A percentile compares a stretch with the other conserved stretches of the same genome.
phyloP scores from a whole-genome alignment of 1,140 invertebrate genomes.

The Zaprionus vittiger region DNA sequence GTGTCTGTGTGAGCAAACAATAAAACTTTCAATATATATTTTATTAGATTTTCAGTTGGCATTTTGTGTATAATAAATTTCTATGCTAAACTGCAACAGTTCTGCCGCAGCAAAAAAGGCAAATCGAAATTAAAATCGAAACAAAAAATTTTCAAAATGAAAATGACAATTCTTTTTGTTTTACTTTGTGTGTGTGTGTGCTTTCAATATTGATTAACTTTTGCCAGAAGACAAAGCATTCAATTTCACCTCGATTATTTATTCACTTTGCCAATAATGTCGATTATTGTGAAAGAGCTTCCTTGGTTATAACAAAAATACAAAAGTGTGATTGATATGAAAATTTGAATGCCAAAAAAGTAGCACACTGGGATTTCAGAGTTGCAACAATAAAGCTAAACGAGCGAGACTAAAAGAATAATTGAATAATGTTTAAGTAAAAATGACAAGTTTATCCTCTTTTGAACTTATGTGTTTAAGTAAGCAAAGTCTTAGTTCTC shows the following conservation, averaged over 20 bases:
- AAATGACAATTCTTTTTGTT: conserved; percentile 12
- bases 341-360: background rate
- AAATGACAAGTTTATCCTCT: too few relatives aligned
- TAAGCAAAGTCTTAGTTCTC: too few relatives aligned
- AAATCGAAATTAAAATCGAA: background rate
- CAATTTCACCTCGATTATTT: conserved; percentile 9
- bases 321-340: background rate
- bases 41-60: conserved; percentile 71
- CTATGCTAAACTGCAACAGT: conserved; percentile 28
- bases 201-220: conserved; percentile 26
- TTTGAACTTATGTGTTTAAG: too few relatives aligned
- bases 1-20: conserved; percentile 44
- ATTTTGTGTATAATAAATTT: conserved; percentile 80
- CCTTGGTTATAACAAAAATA: background rate
- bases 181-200: background rate
- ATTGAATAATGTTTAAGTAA: background rate
- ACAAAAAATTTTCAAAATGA: conserved; percentile 21
- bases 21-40: conserved; percentile 80
- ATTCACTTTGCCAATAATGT: conserved; percentile 1
- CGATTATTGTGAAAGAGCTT: background rate
- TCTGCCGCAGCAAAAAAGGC: conserved; percentile 11
- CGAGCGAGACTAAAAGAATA: background rate
- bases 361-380: background rate
- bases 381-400: background rate
- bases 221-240: conserved; percentile 1